Base-by-base conservation (phyloP, 2,888 invertebrate genomes). In the Trichopoda pennipes region DNA sequence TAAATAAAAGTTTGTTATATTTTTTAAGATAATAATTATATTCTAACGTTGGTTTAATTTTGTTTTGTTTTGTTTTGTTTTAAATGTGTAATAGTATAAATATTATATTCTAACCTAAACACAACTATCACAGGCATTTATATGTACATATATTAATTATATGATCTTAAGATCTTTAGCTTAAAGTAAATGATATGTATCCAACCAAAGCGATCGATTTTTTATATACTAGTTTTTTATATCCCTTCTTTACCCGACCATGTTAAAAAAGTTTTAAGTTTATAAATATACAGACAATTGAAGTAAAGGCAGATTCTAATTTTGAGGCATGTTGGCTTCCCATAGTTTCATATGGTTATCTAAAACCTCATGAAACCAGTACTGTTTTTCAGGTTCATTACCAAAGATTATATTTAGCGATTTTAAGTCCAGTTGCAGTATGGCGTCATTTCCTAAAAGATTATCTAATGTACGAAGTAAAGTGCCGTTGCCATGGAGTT, bases 291-390 rank as follows among this genome's bases (percentile, higher is more conserved):
- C 7, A n/a, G n/a, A n/a, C 60, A 21, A 16, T 44, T 10, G 49
- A 51, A 35, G n/a, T 44, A 17, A 3, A 35, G 12, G 6, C n/a
- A 3, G 10, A 35, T 10, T 17, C 87, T 85, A 84, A 68, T 86
- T 88, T 84, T 88, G 87, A n/a, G 89, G 89, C 89, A 96, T 95
- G 91, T 97, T 97, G 87, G 95, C 95, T 91, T 97, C 97, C 96
- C 97, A 97, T 84, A 97, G 92, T 91, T 96, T 96, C 91, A 96
- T 93, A 92, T 96, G 95, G 93, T 97, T 97, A 92, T 96, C 96
- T 90, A 97, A 93, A 78, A 96, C 95, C 92, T 97, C 96, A 86
- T 95, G 94, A 90, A 96, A 97, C 96, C 96, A 97, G 89, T 94
- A 93, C 86, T 94, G 93, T 90, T 96, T 95, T 53, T 93, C 92